phyloP scores from a whole-genome alignment of 2,888 invertebrate species.

The Mechanitis messenoides region DNA sequence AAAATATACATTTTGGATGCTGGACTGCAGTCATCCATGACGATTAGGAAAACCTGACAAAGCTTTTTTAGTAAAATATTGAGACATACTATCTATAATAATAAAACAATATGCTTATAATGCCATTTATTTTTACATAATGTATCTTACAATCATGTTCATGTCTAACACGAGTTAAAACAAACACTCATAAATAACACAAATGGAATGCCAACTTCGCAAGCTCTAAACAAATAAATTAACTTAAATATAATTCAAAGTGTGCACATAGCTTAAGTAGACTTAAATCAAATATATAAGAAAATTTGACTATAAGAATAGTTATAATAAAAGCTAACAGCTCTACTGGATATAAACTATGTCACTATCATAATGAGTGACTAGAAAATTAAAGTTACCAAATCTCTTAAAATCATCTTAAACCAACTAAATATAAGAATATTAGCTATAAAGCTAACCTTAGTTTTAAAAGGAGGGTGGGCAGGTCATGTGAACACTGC shows the following conservation, averaged over 20 bases:
- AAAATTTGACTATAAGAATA: too few relatives aligned
- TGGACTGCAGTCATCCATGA: too few relatives aligned
- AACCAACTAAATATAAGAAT: constrained; percentile 22
- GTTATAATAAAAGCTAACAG: too few relatives aligned
- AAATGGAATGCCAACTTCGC: constrained; percentile 3
- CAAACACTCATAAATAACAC: constrained; percentile 11
- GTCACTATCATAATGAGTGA: constrained; percentile 4
- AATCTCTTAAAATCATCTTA: constrained; percentile 20
- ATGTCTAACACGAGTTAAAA: constrained; percentile 58
- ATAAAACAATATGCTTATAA: constrained; percentile 15
- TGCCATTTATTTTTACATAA: constrained; percentile 37
- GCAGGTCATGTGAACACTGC: constrained; percentile 40
- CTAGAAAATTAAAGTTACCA: constrained; percentile 16
- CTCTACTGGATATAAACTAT: too few relatives aligned
- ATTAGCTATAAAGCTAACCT: constrained; percentile 25
- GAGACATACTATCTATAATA: not conserved
- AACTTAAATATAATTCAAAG: constrained; percentile 10
- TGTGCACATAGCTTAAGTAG: too few relatives aligned
- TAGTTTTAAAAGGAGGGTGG: constrained; percentile 53
- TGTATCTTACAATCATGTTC: constrained; percentile 46
- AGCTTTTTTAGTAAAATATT: not conserved
- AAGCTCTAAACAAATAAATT: constrained; percentile 6
- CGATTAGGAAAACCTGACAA: too few relatives aligned
- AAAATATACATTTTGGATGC: too few relatives aligned
- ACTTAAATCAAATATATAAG: too few relatives aligned